Conservation (phyloP, 2,888 invertebrate species). For the Polylopha cassiicola region DNA sequence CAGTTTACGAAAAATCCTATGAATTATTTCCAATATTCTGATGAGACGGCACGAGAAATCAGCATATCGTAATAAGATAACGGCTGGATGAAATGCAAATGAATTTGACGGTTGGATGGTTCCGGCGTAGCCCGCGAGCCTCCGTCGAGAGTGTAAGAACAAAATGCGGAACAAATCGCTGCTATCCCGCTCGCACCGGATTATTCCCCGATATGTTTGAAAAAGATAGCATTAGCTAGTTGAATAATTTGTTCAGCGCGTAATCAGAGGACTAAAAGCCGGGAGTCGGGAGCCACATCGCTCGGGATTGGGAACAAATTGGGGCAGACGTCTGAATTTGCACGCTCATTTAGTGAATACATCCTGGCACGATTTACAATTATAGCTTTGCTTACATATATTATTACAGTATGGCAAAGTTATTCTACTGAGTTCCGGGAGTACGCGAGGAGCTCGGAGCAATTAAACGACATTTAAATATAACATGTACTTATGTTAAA, state of each 20-base stretch:
- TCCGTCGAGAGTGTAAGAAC: conserved; percentile 2
- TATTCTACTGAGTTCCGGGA: conserved; percentile 27
- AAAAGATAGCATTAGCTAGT: conserved; percentile 3
- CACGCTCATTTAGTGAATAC: conserved; percentile 51
- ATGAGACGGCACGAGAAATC: conserved; percentile 39
- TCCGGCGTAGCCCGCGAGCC: conserved; percentile 1
- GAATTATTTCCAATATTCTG: conserved; percentile 43
- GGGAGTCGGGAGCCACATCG: conserved; percentile 28
- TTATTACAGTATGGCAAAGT: conserved; percentile 17
- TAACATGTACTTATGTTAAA: no score
- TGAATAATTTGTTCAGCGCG: conserved; percentile 4
- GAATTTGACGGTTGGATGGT: conserved; percentile 43
- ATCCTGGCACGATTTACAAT: conserved; percentile 38
- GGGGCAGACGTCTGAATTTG: conserved; percentile 48
- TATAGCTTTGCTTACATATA: conserved; percentile 29
- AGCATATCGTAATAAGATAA: conserved; percentile 59
- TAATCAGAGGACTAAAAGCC: conserved; percentile 33
- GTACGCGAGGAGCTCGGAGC: conserved; percentile 21
- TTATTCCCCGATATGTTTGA: neutral
- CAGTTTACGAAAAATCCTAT: conserved; percentile 38
- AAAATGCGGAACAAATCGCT: conserved; percentile 8
- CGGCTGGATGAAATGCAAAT: conserved; percentile 61
- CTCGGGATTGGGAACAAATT: conserved; percentile 48
- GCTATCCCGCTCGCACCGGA: conserved; percentile 7
- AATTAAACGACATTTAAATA: no score